Percentiles rank a stretch among this genome's conserved stretches.
These are phyloP conservation scores for Lasioglossum malachurum DNA, from an alignment of 2,888 invertebrate species.

Conservation along the genomic window DNA sequence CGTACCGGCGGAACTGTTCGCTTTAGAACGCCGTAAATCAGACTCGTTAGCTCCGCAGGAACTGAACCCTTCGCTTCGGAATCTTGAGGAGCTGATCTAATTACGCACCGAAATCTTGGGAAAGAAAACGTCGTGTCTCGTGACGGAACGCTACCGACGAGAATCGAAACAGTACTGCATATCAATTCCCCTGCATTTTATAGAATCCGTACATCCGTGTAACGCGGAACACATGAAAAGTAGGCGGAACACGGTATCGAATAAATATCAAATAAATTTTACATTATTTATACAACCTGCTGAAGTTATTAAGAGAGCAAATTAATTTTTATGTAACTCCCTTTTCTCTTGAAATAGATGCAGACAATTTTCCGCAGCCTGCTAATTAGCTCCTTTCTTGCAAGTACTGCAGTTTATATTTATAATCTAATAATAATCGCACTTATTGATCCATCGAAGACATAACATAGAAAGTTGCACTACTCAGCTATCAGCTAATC, in stretches of 20 bases:
- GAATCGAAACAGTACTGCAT: no score
- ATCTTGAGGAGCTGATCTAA: conserved; percentile 60
- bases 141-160: background rate
- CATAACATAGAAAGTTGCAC: background rate
- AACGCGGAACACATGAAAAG: no score
- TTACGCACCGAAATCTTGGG: conserved; percentile 48
- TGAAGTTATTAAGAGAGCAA: background rate
- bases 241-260: no score
- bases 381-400: no score
- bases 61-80: conserved; percentile 17
- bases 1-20: conserved; percentile 38
- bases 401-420: no score
- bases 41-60: conserved; percentile 61
- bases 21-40: conserved; percentile 67
- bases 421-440: no score
- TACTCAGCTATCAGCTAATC: background rate
- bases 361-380: no score
- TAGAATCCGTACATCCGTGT: background rate
- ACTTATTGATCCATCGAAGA: no score
- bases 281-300: background rate
- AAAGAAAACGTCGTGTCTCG: conserved; percentile 9
- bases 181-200: background rate
- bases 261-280: background rate
- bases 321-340: no score
- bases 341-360: no score